phyloP scores from a whole-genome alignment of 2,113 vertebrate genomes.

The Tichodroma muraria region DNA sequence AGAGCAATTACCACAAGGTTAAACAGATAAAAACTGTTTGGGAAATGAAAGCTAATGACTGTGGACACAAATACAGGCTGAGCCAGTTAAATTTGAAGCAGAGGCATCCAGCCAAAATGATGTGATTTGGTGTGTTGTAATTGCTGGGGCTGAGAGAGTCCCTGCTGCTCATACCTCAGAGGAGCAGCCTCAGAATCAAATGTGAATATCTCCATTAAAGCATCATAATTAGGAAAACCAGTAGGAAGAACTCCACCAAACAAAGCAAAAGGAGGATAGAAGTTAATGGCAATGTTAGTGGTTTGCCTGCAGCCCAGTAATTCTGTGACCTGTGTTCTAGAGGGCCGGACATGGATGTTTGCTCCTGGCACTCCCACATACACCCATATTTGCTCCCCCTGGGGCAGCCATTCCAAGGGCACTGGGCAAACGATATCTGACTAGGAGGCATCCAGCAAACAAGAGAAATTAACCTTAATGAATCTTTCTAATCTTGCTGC shows the following conservation, averaged over 20 bases:
- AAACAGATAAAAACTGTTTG: slow-evolving; percentile 25
- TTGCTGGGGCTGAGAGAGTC: background rate
- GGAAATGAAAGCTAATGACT: slow-evolving; percentile 4
- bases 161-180: background rate
- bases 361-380: background rate
- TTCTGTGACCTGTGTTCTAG: background rate
- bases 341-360: background rate
- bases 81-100: background rate
- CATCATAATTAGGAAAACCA: background rate
- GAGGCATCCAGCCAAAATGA: background rate
- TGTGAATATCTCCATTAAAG: accelerated
- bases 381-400: background rate
- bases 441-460: background rate
- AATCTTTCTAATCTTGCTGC: background rate
- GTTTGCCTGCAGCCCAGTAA: background rate
- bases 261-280: background rate
- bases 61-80: background rate
- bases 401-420: background rate
- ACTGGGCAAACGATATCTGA: background rate
- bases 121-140: background rate
- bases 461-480: background rate
- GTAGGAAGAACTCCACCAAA: background rate
- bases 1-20: slow-evolving; percentile 15
- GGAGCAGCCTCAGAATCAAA: background rate
- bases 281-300: background rate